A percentile compares a stretch with the other conserved stretches of the same genome.
Evolutionary conservation across 2,797 vertebrate species (phyloP).

Genomic region (Aselliscus stoliczkanus): DNA sequence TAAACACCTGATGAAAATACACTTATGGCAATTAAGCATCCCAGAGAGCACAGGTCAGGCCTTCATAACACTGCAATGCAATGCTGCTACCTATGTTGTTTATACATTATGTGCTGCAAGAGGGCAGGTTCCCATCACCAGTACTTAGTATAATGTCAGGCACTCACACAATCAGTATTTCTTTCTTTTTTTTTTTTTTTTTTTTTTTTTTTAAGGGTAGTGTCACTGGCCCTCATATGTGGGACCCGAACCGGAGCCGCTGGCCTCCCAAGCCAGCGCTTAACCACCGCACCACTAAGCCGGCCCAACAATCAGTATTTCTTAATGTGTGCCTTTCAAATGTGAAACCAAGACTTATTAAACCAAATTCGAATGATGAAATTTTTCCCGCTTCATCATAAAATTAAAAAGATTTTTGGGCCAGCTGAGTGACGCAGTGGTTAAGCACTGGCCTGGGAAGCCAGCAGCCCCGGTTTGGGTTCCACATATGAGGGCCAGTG

Average conservation of each 20-base stretch:
- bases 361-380: not conserved
- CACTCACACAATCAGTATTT: not conserved
- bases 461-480: too few species aligned
- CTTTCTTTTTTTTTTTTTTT: too few species aligned
- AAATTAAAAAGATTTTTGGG: not conserved
- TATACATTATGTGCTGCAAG: not conserved
- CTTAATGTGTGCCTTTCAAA: conserved; percentile 14
- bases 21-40: not conserved
- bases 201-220: too few species aligned
- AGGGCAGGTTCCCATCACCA: not conserved
- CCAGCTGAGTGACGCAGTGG: too few species aligned
- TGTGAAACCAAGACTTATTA: conserved; percentile 33
- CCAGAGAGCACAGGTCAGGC: not conserved
- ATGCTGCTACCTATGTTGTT: not conserved
- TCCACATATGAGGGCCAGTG: too few species aligned
- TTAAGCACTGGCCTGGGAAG: too few species aligned
- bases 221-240: too few species aligned
- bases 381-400: not conserved
- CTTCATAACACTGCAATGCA: not conserved
- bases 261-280: too few species aligned
- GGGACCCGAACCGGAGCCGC: too few species aligned
- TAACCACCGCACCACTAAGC: too few species aligned
- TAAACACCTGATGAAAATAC: conserved; percentile 25
- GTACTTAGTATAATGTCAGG: not conserved
- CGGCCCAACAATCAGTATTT: not conserved